Evolutionary conservation across 2,113 vertebrate genomes (phyloP), one percentile per base, ranked within the genome.

Genomic region (Lota lota): DNA sequence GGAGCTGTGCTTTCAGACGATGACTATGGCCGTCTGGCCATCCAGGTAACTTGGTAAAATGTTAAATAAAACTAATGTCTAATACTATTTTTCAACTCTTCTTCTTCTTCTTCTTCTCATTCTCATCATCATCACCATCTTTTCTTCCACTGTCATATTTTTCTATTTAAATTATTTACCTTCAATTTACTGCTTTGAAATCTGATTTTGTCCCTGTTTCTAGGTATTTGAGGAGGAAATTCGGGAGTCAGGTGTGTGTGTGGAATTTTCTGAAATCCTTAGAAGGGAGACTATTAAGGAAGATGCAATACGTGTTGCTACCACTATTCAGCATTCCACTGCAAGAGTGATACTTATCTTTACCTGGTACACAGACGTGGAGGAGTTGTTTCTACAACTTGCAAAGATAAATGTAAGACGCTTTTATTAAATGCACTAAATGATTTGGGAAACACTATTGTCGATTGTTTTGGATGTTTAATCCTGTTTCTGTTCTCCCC

Each of bases 321-420:
- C 76, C 1, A 69, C 78, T 0, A 85, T 93, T 53, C 80, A 91
- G 68, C 77, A 75, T 47, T 92, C 90, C 0, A 79, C 81, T 18
- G 90, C 88, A 0, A 87, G 67, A 0, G 90, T 93, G 57, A 90
- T 93, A 68, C 64, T 93, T 36, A 77, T 93, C 21, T 88, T 93
- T 65, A 63, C 74, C 64, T 90, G 88, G 88, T 88, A 91, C 22
- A 77, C 81, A 10, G 90, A 92, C 62, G 87, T 89, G 51, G 86
- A 74, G 19, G 73, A 81, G 5, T 74, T 93, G 36, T 87, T 92
- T 22, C 53, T 79, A 24, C 88, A 92, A 60, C 80, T 92, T 0
- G 69, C 54, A 22, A 73, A 78, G 2, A 76, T 83, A 58, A 92
- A 92, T 50, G 90, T 93, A 22, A 87, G 83, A 18, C 51, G 33